A percentile compares a stretch with the other conserved stretches of the same genome.
These are phyloP conservation scores for Falco columbarius DNA, from an alignment of 2,797 vertebrate species.

Conservation along the genomic window DNA sequence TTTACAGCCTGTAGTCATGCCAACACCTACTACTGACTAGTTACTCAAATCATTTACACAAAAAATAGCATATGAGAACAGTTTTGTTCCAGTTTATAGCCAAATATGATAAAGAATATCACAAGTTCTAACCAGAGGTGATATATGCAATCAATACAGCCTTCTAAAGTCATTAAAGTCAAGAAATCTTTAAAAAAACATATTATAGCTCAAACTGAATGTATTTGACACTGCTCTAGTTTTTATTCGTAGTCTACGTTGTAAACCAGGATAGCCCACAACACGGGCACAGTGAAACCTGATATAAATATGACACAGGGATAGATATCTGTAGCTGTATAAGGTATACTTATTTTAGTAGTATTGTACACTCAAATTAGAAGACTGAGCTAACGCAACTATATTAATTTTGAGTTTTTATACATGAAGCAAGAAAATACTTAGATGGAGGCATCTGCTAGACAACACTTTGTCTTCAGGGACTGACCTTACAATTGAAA, in stretches of 20 bases:
- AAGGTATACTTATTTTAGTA: not conserved
- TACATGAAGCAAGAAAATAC: not conserved
- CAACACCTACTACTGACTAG: not conserved
- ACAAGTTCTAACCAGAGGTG: not conserved
- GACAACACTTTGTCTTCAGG: not conserved
- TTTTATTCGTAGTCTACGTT: not conserved
- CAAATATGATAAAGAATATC: not conserved
- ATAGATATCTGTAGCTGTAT: not conserved
- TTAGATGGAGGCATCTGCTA: not conserved
- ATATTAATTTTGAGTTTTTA: not conserved
- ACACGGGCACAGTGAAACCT: not conserved
- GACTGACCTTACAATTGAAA: not conserved
- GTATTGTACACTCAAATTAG: not conserved
- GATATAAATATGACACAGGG: not conserved
- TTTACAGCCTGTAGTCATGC: not conserved
- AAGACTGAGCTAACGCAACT: not conserved
- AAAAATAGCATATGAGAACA: not conserved
- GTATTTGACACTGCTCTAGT: not conserved
- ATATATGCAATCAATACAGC: not conserved
- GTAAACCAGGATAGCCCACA: not conserved
- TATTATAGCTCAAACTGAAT: not conserved
- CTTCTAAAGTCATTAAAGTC: not conserved
- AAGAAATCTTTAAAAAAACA: not conserved
- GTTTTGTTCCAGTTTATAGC: not conserved
- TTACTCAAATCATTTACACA: not conserved